Evolutionary conservation across 2,113 vertebrate genomes (phyloP), one percentile per base, ranked within the genome.

Genomic region (Sitta europaea): DNA sequence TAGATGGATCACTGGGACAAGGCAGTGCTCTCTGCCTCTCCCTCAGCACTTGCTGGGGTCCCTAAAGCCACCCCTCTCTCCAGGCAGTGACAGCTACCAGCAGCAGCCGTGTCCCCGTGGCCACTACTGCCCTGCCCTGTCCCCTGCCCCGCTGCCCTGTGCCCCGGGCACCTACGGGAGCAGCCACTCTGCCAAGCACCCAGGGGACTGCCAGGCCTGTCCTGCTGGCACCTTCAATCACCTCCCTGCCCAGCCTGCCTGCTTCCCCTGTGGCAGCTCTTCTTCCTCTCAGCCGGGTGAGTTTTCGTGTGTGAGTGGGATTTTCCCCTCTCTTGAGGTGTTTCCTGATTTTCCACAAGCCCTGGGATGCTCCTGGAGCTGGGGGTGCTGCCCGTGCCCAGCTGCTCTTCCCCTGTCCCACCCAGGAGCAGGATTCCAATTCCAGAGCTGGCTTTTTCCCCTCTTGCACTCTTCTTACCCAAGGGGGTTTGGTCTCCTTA

Each of bases 191-290:
- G 98, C 98, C 11, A 95, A 96, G 65, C 90, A 50, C 4, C 9
- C 65, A 2, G 92, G 59, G 20, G 98, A 98, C 21, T 99, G 99
- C 93, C 97, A 97, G 67, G 93, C 97, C n/a, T 99, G 99, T 94
- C 98, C 99, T 12, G 85, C 92, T 25, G 98, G 96, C 62, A 98
- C 99, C 93, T 99, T 99, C 96, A 99, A 98, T 48, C 98, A 99
- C 82, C 92, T 98, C 53, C 94, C 97, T 28, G 99, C 97, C 40
- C 99, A 99, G 96, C 94, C 96, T 38, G 98, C 98, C 48, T 99
- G 99, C 71, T 98, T 99, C 55, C 98, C 98, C 62, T 99, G 99
- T 8, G 98, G 99, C 65, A 99, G 98, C 92, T 98, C 98, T 4
- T 99, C 99, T 40, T 98, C 96, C 45, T 99, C 99, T 28, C 67